These are phyloP conservation scores for Melipona quadrifasciata DNA, from an alignment of 1,140 invertebrate genomes.

Conservation along the genomic window DNA sequence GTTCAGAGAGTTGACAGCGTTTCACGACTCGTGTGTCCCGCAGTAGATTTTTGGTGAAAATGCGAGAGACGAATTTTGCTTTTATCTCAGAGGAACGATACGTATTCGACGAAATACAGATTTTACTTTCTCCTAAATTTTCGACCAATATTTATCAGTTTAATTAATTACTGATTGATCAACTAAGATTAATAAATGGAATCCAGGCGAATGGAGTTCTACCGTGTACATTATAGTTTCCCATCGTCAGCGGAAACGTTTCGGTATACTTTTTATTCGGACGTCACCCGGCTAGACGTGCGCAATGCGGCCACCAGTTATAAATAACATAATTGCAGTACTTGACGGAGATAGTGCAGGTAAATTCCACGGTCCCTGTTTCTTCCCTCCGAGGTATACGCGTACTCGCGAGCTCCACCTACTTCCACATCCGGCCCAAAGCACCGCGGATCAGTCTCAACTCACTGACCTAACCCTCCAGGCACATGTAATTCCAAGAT, in stretches of 20 bases:
- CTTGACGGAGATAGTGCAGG: constrained; percentile 59
- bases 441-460: constrained; percentile 21
- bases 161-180: too few relatives aligned
- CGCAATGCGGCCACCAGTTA: constrained; percentile 52
- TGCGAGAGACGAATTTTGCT: too few relatives aligned
- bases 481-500: constrained; percentile 49
- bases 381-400: not conserved
- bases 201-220: not conserved
- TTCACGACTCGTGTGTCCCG: too few relatives aligned
- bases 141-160: too few relatives aligned
- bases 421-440: constrained; percentile 49
- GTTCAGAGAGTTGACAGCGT: too few relatives aligned
- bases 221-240: not conserved
- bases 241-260: not conserved
- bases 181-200: not conserved
- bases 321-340: constrained; percentile 63
- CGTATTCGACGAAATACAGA: too few relatives aligned
- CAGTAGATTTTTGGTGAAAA: too few relatives aligned
- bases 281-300: not conserved
- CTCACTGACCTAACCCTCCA: constrained; percentile 55
- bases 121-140: too few relatives aligned
- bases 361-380: constrained; percentile 52
- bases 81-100: too few relatives aligned
- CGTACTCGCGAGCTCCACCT: constrained; percentile 21
- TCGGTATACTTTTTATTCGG: constrained; percentile 8